Evolutionary conservation across 2,113 vertebrate species (phyloP), one percentile per base, ranked within the genome.

Genomic region (Phrynocephalus versicolor): DNA sequence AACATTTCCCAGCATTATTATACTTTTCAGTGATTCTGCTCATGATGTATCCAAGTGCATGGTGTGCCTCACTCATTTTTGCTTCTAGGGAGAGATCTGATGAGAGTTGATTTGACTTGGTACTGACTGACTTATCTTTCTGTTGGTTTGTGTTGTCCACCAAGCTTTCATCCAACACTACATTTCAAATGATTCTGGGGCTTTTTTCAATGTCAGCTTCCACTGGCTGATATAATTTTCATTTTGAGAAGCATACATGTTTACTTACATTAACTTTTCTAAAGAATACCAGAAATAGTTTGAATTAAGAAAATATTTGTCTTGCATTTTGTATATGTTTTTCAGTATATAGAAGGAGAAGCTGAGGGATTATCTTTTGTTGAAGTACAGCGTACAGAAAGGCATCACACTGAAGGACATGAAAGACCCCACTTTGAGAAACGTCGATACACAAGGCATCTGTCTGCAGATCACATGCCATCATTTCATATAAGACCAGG

Each of bases 301-400:
- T 39, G 33, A 33, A 64, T 65, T 14, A 72, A 45, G 57, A 73
- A 72, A 79, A 27, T 64, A 39, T 1, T 73, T 90, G 78, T 65
- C 3, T 37, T 37, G 14, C 55, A 8, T 51, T 64, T 60, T 85
- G 45, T 74, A 8, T 58, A 81, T 86, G 73, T n/a, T 45, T 79
- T 51, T 67, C 74, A 95, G 92, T 83, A 51, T 16, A 79, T 91
- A 74, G 45, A 83, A 84, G 75, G n/a, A 55, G 86, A 65, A 7
- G 0, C 39, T 8, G 70, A 81, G 23, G 84, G 81, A 27, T 1
- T 69, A n/a, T 0, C 21, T 65, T 10, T n/a, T 37, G 45, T n/a
- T 57, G 74, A 67, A 30, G 64, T 30, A 8, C 25, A 51, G 45
- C 45, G 45, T 51, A 51, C 25, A 30, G 64, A 39, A 39, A 41